Evolutionary conservation across 2,888 invertebrate genomes (phyloP).

Genomic region (Labia minor): DNA sequence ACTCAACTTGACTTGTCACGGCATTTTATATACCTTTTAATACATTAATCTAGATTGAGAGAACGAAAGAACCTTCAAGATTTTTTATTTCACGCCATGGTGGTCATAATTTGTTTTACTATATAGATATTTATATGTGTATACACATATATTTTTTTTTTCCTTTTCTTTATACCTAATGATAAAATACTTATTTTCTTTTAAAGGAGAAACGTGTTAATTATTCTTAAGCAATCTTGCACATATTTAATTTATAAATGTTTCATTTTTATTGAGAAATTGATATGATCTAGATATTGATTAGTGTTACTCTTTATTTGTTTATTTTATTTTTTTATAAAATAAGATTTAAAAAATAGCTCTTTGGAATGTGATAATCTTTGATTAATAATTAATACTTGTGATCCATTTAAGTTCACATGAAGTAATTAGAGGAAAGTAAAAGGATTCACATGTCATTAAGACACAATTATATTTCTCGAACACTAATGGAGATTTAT

Average conservation of each 20-base stretch:
- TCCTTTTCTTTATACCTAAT: not conserved
- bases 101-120: not conserved
- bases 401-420: not conserved
- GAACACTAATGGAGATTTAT: not conserved
- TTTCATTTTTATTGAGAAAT: not conserved
- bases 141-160: not conserved
- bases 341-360: not conserved
- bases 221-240: not conserved
- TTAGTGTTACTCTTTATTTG: not conserved
- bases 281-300: slow-evolving; percentile 13
- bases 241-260: not conserved
- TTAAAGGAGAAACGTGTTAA: slow-evolving; percentile 9
- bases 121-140: too few relatives aligned
- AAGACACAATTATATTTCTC: not conserved
- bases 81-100: slow-evolving; percentile 1
- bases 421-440: not conserved
- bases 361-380: not conserved
- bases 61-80: not conserved
- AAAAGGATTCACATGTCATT: not conserved
- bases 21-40: slow-evolving; percentile 1
- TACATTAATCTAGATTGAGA: slow-evolving; percentile 13
- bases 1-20: slow-evolving; percentile 5
- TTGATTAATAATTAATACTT: slow-evolving; percentile 13
- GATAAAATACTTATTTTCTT: not conserved
- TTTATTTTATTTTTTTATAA: not conserved